Evolutionary conservation across 2,888 invertebrate genomes (phyloP).

Genomic region (Heterodera filipjevi): DNA sequence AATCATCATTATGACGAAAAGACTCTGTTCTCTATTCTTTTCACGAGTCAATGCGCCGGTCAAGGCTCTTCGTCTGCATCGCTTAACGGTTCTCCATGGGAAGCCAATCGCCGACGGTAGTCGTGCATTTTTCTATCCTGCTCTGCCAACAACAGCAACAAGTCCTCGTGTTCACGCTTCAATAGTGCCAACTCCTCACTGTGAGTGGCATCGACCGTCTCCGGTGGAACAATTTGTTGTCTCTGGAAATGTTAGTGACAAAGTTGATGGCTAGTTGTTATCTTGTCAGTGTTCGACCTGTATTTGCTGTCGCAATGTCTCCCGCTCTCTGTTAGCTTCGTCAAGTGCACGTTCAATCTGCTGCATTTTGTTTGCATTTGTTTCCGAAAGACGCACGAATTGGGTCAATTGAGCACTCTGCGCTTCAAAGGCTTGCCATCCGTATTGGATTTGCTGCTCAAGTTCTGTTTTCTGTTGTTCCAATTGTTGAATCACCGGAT

Average conservation of each 20-base stretch:
- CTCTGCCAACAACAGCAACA: slow-evolving; percentile 84
- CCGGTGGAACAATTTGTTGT: neutral
- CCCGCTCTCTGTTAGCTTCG: slow-evolving; percentile 1
- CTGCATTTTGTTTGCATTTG: slow-evolving; percentile 19
- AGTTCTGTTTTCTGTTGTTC: slow-evolving; percentile 52
- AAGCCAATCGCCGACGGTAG: slow-evolving; percentile 50
- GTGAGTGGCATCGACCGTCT: neutral
- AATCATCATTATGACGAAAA: neutral
- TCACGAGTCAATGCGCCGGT: too few species aligned
- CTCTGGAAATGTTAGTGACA: neutral
- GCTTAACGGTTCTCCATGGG: slow-evolving; percentile 51
- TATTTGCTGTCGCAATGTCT: neutral
- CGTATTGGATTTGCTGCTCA: slow-evolving; percentile 59
- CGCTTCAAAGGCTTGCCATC: slow-evolving; percentile 62
- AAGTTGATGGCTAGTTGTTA: too few species aligned
- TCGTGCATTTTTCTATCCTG: slow-evolving; percentile 77
- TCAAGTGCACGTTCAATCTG: slow-evolving; percentile 35
- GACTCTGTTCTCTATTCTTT: neutral
- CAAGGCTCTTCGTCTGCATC: slow-evolving; percentile 57
- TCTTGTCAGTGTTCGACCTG: too few species aligned
- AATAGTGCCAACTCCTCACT: slow-evolving; percentile 63
- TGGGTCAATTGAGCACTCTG: slow-evolving; percentile 56
- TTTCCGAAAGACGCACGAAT: slow-evolving; percentile 28
- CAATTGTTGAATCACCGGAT: slow-evolving; percentile 52
- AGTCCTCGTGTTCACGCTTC: slow-evolving; percentile 88